Percentiles rank a stretch among this genome's conserved stretches.
These are phyloP conservation scores for Hippocampus kuda DNA, from an alignment of 2,797 vertebrate species.

Conservation along the genomic window DNA sequence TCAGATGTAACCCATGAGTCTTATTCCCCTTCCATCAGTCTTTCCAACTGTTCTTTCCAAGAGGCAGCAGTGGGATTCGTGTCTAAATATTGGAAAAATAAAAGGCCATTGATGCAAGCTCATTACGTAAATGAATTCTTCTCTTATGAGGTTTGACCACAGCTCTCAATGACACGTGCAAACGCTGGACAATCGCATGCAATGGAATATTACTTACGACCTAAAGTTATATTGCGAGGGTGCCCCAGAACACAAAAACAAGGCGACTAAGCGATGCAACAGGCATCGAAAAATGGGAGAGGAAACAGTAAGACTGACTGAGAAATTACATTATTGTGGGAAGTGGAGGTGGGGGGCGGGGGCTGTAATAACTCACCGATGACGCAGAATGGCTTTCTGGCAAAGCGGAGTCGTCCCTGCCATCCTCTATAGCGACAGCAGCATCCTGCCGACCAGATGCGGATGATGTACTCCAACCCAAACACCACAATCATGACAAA, in stretches of 20 bases:
- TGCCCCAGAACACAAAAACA: conserved; percentile 7
- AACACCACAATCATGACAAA: conserved; percentile 99
- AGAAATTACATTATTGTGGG: not conserved
- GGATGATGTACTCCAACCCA: conserved; percentile 96
- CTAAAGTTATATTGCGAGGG: conserved; percentile 10
- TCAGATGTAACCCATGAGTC: conserved; percentile 15
- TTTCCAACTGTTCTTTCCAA: conserved; percentile 26
- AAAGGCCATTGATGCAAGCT: conserved; percentile 33
- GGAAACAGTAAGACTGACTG: not conserved
- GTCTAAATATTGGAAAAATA: conserved; percentile 55
- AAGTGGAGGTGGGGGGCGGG: not conserved
- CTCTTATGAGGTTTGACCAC: conserved; percentile 42
- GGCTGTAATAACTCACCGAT: conserved; percentile 72
- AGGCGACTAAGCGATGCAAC: conserved; percentile 6
- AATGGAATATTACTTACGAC: conserved; percentile 15
- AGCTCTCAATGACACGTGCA: conserved; percentile 36
- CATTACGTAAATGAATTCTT: conserved; percentile 34
- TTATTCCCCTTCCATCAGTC: conserved; percentile 11
- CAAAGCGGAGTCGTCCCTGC: conserved; percentile 93
- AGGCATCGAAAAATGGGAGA: conserved; percentile 2
- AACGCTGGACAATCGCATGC: conserved; percentile 30
- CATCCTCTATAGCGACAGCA: conserved; percentile 97
- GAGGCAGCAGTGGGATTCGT: conserved; percentile 28
- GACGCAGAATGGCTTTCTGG: conserved; percentile 95
- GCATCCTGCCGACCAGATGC: conserved; percentile 97